Evolutionary conservation across 2,113 vertebrate species (phyloP).

Genomic region (Himantopus leucocephalus): DNA sequence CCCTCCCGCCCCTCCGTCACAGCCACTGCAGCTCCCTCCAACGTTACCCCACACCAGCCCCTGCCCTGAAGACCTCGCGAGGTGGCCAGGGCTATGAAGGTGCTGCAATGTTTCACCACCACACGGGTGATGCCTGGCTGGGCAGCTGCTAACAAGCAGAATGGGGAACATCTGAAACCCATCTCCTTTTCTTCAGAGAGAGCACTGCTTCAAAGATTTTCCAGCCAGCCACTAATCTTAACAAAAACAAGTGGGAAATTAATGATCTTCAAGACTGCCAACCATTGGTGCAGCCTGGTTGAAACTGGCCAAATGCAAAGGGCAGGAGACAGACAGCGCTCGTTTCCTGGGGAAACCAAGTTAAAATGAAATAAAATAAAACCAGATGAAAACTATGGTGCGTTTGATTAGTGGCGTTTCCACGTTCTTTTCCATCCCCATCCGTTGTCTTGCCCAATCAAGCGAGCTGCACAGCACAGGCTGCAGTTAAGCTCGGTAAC

Average conservation of each 20-base stretch:
- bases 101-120: not conserved
- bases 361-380: not conserved
- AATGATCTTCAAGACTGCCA: not conserved
- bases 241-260: not conserved
- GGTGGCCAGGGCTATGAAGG: not conserved
- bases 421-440: fast-evolving
- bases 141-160: not conserved
- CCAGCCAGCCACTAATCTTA: not conserved
- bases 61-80: not conserved
- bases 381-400: not conserved
- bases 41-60: fast-evolving
- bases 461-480: not conserved
- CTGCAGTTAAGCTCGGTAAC: not conserved
- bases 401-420: not conserved
- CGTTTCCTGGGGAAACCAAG: not conserved
- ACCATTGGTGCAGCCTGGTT: not conserved
- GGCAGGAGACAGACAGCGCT: not conserved
- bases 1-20: not conserved
- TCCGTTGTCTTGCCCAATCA: not conserved
- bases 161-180: not conserved
- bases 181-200: not conserved
- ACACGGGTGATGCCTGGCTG: not conserved
- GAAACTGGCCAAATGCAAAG: not conserved
- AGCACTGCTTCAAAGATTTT: not conserved
- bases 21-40: not conserved